Base-by-base conservation (phyloP, 2,888 invertebrate species). In the Lathronympha strigana region DNA sequence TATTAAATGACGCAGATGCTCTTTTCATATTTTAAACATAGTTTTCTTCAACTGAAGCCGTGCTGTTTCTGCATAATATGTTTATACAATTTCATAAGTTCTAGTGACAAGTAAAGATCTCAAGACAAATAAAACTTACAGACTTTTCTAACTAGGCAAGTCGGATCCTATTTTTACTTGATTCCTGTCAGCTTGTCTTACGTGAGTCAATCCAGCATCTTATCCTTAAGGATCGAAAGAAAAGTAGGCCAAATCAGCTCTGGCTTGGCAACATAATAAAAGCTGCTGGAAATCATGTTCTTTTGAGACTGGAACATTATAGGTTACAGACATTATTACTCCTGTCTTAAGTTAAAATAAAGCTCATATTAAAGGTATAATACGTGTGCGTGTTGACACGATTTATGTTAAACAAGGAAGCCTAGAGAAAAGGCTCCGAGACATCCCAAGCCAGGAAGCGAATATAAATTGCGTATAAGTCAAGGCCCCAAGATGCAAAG, bases 381-480 rank as follows among this genome's bases (percentile, higher is more conserved):
- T 25, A 47, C 19, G 13, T 51, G 9, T 19, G 4, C 6, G 23
- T 8, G 45, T 47, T 23, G 23, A 47, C 47, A 23, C 47, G n/a
- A 31, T 57, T 19, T 55, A 67, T 67, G 69, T 67, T 66, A 69
- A 69, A 67, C 66, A 47, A 66, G 64, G 61, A 69, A 63, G 58
- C 60, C 66, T 67, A 69, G 67, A 69, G 69, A 67, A 69, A 71
- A 71, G 67, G 63, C 66, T 67, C 66, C 17, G 66, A 63, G 61
- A 69, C 68, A 67, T 63, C 50, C 57, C 40, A 60, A 61, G 63
- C 57, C 55, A 68, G 71, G 71, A 71, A 71, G 71, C 64, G 69
- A 71, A 71, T 71, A 71, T 68, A 69, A 71, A 71, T 69, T 62
- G 62, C 67, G 55, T 55, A 68, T 71, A 69, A 68, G 62, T 68